phyloP scores from a whole-genome alignment of 1,140 invertebrate genomes.

The Agrilus planipennis region DNA sequence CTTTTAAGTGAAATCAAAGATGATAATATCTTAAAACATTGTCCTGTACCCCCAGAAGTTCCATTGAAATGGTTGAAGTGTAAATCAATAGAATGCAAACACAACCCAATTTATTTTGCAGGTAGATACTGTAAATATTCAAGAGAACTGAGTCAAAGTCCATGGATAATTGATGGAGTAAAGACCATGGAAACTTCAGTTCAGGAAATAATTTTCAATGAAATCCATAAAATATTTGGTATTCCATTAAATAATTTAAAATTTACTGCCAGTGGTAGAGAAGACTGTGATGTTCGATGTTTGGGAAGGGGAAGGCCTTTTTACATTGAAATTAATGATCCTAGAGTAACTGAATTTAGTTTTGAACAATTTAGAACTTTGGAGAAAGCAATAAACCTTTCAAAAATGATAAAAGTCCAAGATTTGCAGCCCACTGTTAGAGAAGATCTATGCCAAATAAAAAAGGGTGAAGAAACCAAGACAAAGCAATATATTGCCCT shows the following conservation, averaged over 20 bases:
- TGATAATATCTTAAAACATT: conserved; percentile 37
- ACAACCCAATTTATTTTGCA: conserved; percentile 47
- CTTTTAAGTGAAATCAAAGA: conserved; percentile 33
- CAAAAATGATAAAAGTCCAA: conserved; percentile 48
- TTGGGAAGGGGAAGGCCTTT: conserved; percentile 80
- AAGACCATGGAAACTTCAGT: conserved; percentile 75
- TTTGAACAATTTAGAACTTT: conserved; percentile 39
- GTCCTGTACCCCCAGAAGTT: conserved; percentile 34
- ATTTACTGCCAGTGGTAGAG: conserved; percentile 83
- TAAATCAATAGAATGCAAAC: conserved; percentile 36
- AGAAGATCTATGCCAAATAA: conserved; percentile 57
- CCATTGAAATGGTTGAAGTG: conserved; percentile 31
- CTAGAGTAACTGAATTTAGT: conserved; percentile 43
- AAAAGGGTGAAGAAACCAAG: conserved; percentile 77
- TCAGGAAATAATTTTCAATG: conserved; percentile 74
- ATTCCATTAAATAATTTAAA: conserved; percentile 36
- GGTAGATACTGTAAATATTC: conserved; percentile 81
- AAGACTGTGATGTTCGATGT: conserved; percentile 82
- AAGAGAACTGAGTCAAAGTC: conserved; percentile 79
- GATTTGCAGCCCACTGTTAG: conserved; percentile 49
- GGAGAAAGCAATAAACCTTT: conserved; percentile 48
- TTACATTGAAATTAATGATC: conserved; percentile 68
- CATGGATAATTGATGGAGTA: conserved; percentile 80
- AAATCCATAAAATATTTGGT: conserved; percentile 42
- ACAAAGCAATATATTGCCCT: conserved; percentile 73